Conservation (phyloP, 2,113 vertebrate species). For the Cinclus mexicanus region DNA sequence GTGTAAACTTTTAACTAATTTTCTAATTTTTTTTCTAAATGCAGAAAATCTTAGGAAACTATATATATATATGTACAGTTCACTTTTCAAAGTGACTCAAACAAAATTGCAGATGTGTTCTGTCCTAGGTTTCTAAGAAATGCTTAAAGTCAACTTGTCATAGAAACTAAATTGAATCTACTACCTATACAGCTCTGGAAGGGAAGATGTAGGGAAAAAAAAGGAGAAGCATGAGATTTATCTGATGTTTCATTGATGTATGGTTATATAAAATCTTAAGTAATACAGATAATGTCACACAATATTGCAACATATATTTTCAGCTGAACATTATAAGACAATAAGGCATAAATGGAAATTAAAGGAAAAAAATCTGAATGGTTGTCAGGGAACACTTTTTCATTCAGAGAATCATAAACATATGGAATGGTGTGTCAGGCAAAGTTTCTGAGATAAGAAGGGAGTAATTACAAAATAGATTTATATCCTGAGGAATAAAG, state of each 20-base stretch:
- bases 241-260: slow-evolving; percentile 81
- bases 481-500: slow-evolving; percentile 73
- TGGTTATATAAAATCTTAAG: slow-evolving; percentile 82
- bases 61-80: not conserved
- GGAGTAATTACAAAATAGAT: slow-evolving; percentile 80
- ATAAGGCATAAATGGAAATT: slow-evolving; percentile 85
- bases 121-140: slow-evolving; percentile 72
- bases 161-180: slow-evolving; percentile 76
- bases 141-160: slow-evolving; percentile 80
- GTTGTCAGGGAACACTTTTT: slow-evolving; percentile 81
- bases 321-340: slow-evolving; percentile 79
- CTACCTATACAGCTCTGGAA: slow-evolving; percentile 67
- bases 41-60: not conserved
- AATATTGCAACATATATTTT: slow-evolving; percentile 85
- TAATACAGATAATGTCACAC: slow-evolving; percentile 83
- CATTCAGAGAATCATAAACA: slow-evolving; percentile 83
- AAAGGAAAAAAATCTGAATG: slow-evolving; percentile 75
- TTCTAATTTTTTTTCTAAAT: not conserved
- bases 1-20: not conserved
- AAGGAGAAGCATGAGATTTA: slow-evolving; percentile 74
- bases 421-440: slow-evolving; percentile 80
- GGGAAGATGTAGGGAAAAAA: slow-evolving; percentile 61
- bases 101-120: slow-evolving; percentile 69
- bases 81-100: slow-evolving; percentile 70
- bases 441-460: slow-evolving; percentile 77